A percentile compares a stretch with the other conserved stretches of the same genome.
phyloP scores from a whole-genome alignment of 2,888 invertebrate genomes.

The Ophioninae sp. region DNA sequence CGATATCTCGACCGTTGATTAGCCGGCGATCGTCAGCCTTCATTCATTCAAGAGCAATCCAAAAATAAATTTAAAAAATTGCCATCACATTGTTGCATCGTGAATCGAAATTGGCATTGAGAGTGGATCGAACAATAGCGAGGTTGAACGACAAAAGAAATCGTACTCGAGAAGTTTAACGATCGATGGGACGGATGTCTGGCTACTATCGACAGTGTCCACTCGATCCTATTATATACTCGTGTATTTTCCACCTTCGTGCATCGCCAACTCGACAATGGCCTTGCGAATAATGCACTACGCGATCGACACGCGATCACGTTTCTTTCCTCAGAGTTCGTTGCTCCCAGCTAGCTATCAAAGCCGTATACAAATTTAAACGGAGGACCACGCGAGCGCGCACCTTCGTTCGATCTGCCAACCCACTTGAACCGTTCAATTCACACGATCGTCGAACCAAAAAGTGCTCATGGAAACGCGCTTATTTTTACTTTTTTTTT shows the following conservation, averaged over 20 bases:
- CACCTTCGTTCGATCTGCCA: not conserved
- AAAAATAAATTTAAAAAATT: slow-evolving; percentile 7
- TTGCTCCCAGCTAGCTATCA: not conserved
- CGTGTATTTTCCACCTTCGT: slow-evolving; percentile 37
- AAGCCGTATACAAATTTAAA: not conserved
- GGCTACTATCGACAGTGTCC: slow-evolving; percentile 58
- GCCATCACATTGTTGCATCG: slow-evolving; percentile 23
- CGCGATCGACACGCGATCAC: slow-evolving; percentile 22
- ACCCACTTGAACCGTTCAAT: not conserved
- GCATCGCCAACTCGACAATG: slow-evolving; percentile 37
- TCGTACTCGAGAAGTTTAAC: slow-evolving; percentile 21
- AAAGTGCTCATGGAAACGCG: not conserved
- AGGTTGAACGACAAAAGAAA: slow-evolving; percentile 23
- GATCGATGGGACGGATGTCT: slow-evolving; percentile 52
- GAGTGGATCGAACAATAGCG: slow-evolving; percentile 29
- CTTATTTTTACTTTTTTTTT: too few species aligned
- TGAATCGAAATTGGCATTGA: slow-evolving; percentile 47
- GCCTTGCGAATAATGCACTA: slow-evolving; percentile 8
- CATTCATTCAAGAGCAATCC: slow-evolving; percentile 10
- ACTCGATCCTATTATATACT: slow-evolving; percentile 25
- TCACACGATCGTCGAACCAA: not conserved
- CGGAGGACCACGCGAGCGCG: not conserved
- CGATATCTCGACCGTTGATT: slow-evolving; percentile 31
- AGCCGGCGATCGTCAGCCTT: slow-evolving; percentile 49
- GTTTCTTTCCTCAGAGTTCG: slow-evolving; percentile 17